Conservation (phyloP, 2,888 invertebrate genomes). For the Timema podura region DNA sequence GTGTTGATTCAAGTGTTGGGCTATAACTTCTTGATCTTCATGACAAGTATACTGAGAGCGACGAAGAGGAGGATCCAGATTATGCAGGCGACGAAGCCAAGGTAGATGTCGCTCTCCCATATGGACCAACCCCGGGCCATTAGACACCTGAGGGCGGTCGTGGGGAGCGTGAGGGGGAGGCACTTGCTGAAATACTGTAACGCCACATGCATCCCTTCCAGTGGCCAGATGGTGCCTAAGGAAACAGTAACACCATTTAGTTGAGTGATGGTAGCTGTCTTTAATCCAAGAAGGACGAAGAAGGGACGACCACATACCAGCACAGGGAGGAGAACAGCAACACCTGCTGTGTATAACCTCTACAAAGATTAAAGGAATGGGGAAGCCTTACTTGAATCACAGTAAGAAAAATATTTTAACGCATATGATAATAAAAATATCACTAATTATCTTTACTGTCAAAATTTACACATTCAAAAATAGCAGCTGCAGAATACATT, state of each 20-base stretch:
- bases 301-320: no score
- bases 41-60: not conserved
- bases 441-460: no score
- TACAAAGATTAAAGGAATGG: not conserved
- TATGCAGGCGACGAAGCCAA: conserved; percentile 2
- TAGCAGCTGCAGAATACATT: no score
- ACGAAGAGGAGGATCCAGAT: conserved; percentile 4
- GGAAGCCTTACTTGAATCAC: no score
- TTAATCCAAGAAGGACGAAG: no score
- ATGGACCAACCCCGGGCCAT: conserved; percentile 2
- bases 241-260: not conserved
- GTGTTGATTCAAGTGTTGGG: not conserved
- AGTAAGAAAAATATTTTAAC: no score
- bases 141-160: not conserved
- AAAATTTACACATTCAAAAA: no score
- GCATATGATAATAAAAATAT: no score
- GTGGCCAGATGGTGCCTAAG: conserved; percentile 7
- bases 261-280: no score
- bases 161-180: not conserved
- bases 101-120: conserved; percentile 1
- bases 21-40: conserved; percentile 11
- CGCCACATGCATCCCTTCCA: conserved; percentile 6
- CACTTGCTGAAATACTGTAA: conserved; percentile 10
- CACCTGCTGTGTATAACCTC: not conserved
- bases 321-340: not conserved